Base-by-base conservation (phyloP, 2,797 vertebrate genomes). In the Oophaga sylvatica region DNA sequence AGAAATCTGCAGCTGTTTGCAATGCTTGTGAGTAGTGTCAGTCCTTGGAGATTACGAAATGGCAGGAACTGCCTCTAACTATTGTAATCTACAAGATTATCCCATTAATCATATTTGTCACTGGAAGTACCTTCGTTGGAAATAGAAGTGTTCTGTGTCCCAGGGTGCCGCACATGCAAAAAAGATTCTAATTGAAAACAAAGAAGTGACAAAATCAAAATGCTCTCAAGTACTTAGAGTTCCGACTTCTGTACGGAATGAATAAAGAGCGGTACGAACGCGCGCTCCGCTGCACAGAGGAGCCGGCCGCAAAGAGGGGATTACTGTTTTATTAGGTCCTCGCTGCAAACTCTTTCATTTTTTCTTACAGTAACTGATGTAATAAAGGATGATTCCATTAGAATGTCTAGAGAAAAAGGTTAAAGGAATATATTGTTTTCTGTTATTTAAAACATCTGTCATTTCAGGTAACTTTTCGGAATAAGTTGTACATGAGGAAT, bases 91-190 rank as follows among this genome's bases (percentile, higher is more conserved):
- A 89, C 90, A 80, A 90, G 90, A 91, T 93, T 90, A 91, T 92
- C 91, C 92, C 92, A 92, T 94, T 91, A 90, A 93, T 93, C 92
- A 91, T 84, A 35, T 90, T 90, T 88, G 90, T 93, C 92, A 92
- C 90, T 60, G 20, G 90, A 90, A 93, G 87, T 87, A 91, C 91
- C 91, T 92, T 82, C 2, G 22, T 90, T 91, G 91, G 84, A 81
- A 90, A 85, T 90, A 91, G 19, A 80, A 92, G 87, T 86, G 90
- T 80, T 92, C 90, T 86, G 91, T 90, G 89, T 89, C 92, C 92
- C 91, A 87, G 1, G 83, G 87, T 90, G 88, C 70, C n/a, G 85
- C 90, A 63, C 89, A 48, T 17, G 84, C 13, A 90, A 80, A 90
- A 91, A 90, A 92, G 87, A 90, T 79, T 89, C 71, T 89, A 85